A percentile compares a stretch with the other conserved stretches of the same genome.
Conservation (phyloP, 2,113 vertebrate genomes). For the Camelus bactrianus region DNA sequence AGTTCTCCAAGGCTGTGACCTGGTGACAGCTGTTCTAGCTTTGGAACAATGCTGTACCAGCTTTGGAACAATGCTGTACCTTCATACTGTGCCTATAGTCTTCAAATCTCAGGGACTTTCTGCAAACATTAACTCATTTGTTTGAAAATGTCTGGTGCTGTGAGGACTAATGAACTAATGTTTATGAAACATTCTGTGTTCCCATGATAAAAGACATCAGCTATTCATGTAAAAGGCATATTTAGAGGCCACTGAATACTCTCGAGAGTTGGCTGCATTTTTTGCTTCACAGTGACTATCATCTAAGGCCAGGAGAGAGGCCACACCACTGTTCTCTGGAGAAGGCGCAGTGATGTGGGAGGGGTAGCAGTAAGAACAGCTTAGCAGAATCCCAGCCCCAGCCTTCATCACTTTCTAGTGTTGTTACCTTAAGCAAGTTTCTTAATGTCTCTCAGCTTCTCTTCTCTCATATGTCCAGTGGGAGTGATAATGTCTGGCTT, state of each 20-base stretch:
- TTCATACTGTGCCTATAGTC: neutral
- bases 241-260: neutral
- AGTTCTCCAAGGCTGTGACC: neutral
- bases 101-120: conserved; percentile 36
- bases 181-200: conserved; percentile 48
- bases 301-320: neutral
- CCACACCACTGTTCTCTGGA: neutral
- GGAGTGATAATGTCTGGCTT: neutral
- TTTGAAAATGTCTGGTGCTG: conserved; percentile 61
- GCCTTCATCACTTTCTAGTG: neutral
- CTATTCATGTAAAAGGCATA: neutral
- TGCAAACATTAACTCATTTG: conserved; percentile 68
- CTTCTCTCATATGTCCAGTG: neutral
- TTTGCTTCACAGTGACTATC: neutral
- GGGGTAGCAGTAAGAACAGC: neutral
- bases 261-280: neutral
- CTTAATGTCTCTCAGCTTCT: neutral
- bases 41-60: neutral
- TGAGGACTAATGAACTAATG: conserved; percentile 16
- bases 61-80: neutral
- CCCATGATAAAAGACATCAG: conserved; percentile 9
- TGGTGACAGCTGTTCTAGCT: neutral
- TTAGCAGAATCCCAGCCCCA: neutral
- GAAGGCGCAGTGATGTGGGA: neutral
- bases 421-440: neutral